Conservation (phyloP, 2,113 vertebrate genomes). For the Furnarius figulus region DNA sequence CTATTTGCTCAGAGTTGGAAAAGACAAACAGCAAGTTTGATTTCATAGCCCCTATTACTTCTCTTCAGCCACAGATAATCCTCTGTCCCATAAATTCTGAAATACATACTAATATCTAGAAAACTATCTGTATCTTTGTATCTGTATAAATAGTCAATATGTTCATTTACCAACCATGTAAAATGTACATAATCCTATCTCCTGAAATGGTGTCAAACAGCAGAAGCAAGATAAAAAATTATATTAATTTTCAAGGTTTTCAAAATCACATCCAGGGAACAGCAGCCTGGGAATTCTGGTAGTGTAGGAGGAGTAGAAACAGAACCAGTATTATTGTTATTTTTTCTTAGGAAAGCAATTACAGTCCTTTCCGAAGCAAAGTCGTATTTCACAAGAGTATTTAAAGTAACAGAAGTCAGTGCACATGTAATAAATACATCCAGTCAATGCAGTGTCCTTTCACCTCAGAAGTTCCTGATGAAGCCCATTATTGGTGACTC, state of each 20-base stretch:
- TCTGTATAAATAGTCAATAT: not conserved
- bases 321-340: not conserved
- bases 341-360: not conserved
- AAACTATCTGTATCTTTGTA: not conserved
- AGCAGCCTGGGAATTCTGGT: not conserved
- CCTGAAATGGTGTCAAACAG: not conserved
- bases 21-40: not conserved
- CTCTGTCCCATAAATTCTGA: not conserved
- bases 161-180: not conserved
- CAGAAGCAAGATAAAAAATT: not conserved
- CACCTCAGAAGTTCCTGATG: not conserved
- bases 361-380: not conserved
- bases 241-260: not conserved
- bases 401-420: not conserved
- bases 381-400: not conserved
- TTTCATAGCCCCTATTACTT: not conserved
- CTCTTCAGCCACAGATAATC: not conserved
- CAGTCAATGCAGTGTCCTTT: not conserved
- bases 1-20: not conserved
- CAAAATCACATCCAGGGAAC: not conserved
- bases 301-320: not conserved
- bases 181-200: not conserved
- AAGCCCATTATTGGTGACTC: not conserved
- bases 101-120: not conserved
- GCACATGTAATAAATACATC: not conserved